Evolutionary conservation across 1,140 invertebrate species (phyloP), one percentile per base, ranked within the genome.

Genomic region (Oedothorax gibbosus): DNA sequence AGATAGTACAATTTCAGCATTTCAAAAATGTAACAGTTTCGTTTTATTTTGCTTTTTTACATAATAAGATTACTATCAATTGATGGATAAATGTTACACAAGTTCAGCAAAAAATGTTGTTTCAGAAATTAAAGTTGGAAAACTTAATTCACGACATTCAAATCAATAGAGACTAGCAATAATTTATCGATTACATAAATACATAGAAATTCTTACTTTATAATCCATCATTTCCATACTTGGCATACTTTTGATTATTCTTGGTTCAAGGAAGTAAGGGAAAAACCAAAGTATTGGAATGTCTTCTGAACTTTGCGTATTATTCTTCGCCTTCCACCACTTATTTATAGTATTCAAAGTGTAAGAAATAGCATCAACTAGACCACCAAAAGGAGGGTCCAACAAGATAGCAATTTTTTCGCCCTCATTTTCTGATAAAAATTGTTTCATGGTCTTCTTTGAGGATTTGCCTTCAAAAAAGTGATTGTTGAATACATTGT

Each of bases 311-410:
- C 9, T 57, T 75, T 7, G 7, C 65, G 75, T 84, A 0, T n/a
- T 7, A n/a, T 84, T 84, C 7, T 7, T 21, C n/a, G 62, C 54
- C 56, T 62, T 15, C 83, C 83, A 85, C 18, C 18, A 62, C 1
- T 35, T 21, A 64, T 60, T 71, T 35, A 85, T 21, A 21, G 51
- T 71, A 20, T 72, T 50, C 7, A 78, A 54, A 7, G 83, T 71
- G 20, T 62, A 72, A 15, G 68, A 71, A 49, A 85, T 72, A 54
- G 83, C 83, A 85, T 85, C 75, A 20, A 85, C 20, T 18, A 78
- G 75, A 35, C 83, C 83, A 54, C 83, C 83, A 85, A 85, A 85
- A n/a, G 83, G 83, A 18, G 83, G 83, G 72, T 85, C 83, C 9
- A 85, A 20, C 49, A 85, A 49, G 56, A 85, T 35, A 7, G n/a